Evolutionary conservation across 2,797 vertebrate genomes (phyloP).

Genomic region (Microhierax caerulescens): DNA sequence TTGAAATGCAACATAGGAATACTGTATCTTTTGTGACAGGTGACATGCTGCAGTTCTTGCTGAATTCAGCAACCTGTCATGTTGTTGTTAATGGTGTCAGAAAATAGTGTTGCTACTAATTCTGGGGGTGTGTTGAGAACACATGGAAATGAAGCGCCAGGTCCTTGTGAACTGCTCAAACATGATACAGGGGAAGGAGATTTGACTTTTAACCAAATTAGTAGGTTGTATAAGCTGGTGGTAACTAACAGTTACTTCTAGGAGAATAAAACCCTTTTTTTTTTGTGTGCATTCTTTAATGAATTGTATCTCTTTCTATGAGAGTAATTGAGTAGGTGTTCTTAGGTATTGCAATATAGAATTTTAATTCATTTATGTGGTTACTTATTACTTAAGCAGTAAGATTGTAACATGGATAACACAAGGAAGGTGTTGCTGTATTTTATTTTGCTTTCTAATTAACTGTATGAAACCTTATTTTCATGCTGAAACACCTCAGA

Average conservation of each 20-base stretch:
- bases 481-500: constrained; percentile 1
- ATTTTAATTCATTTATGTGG: not conserved
- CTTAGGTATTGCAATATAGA: not conserved
- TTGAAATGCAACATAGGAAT: not conserved
- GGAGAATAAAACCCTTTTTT: fast-evolving
- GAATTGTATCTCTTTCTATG: not conserved
- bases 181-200: not conserved
- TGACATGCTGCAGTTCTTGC: not conserved
- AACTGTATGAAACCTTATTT: not conserved
- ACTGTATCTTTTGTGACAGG: not conserved
- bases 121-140: not conserved
- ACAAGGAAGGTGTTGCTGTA: not conserved
- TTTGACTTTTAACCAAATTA: not conserved
- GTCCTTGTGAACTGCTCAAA: not conserved
- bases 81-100: not conserved
- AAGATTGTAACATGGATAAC: too few species aligned
- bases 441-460: not conserved
- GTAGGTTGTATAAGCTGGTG: not conserved
- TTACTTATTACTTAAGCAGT: too few species aligned
- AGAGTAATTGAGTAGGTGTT: not conserved
- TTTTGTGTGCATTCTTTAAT: not conserved
- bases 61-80: not conserved
- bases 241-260: not conserved
- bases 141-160: not conserved
- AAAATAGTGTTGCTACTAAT: not conserved